These are phyloP conservation scores for Potamilus streckersoni DNA, from an alignment of 1,140 invertebrate genomes.

Conservation along the genomic window DNA sequence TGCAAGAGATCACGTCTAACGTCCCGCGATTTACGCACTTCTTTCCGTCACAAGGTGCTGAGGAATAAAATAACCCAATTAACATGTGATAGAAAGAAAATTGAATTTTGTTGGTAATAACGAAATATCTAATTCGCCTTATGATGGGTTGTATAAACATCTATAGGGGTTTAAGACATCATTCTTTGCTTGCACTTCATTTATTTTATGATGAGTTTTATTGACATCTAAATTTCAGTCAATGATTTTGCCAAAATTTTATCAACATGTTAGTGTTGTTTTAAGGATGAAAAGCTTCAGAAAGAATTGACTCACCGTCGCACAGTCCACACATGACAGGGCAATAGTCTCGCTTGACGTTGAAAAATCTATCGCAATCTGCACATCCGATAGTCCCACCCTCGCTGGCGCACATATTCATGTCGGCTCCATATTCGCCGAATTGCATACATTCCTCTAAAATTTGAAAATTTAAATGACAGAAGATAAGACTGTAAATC, in stretches of 20 bases:
- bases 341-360: constrained; percentile 53
- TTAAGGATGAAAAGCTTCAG: not conserved
- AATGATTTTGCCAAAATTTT: no score
- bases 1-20: constrained; percentile 37
- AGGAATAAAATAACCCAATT: not conserved
- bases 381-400: constrained; percentile 42
- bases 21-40: constrained; percentile 42
- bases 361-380: constrained; percentile 46
- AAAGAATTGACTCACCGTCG: constrained; percentile 36
- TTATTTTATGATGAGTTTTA: no score
- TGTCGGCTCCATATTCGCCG: constrained; percentile 43
- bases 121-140: no score
- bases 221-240: no score
- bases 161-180: no score
- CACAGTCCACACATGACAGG: constrained; percentile 57
- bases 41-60: constrained; percentile 45
- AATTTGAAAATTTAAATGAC: not conserved
- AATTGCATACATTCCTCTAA: constrained; percentile 39
- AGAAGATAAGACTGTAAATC: no score
- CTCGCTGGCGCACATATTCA: constrained; percentile 37
- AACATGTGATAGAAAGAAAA: no score
- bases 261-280: no score
- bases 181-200: no score
- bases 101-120: no score
- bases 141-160: no score